Base-by-base conservation (phyloP, 2,888 invertebrate genomes). In the Tipula vernalis region DNA sequence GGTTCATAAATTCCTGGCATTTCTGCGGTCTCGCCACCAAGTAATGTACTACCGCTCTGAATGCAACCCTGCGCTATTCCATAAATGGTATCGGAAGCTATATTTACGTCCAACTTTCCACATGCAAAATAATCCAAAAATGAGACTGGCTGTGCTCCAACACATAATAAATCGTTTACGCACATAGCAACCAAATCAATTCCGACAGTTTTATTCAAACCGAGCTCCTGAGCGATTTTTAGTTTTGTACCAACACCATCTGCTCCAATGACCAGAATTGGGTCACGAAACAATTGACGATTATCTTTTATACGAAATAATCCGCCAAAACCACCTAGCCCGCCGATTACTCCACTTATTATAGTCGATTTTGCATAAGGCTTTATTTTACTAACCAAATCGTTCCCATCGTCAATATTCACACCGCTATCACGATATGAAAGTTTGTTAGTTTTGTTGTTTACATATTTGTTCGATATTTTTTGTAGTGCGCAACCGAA, bases 241-340 rank as follows among this genome's bases (percentile, higher is more conserved):
- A 99, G 93, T 91, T 99, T 99, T 0, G 99, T 99, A 86, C 99
- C 99, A 18, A 99, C 99, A n/a, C 99, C 99, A 92, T 99, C 99
- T 0, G 99, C 97, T 0, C 98, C 98, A 83, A 98, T 95, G 0
- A 99, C 97, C 0, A 99, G 92, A 36, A 98, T 94, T 0, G 98
- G 98, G 91, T 98, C 96, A 87, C 92, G 92, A 89, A 91, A 93
- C 0, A 36, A 5, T 36, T 57, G 13, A 10, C n/a, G 13, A 15
- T 57, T 51, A 0, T 94, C 95, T 87, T 95, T 95, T 18, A 96
- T 91, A 89, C 98, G 98, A 92, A 99, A 98, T 12, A 98, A 93
- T 0, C 98, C 99, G 41, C 98, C 99, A 92, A 98, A 99, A 87
- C 97, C 97, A 36, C 99, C 99, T 87, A 99, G 93, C 2, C 95